phyloP scores from a whole-genome alignment of 2,113 vertebrate species.

The Antennarius striatus region DNA sequence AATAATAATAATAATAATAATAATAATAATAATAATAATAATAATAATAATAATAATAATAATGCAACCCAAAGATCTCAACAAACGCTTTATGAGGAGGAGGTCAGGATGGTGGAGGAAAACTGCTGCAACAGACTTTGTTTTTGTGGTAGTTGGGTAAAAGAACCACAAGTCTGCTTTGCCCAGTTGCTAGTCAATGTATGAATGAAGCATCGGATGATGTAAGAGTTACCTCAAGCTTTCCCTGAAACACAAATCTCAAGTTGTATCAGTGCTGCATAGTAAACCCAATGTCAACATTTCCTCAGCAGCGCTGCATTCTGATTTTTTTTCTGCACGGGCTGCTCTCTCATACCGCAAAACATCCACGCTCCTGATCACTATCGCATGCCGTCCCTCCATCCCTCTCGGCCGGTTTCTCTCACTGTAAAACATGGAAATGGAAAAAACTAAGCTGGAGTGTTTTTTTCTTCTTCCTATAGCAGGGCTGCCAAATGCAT shows the following conservation, averaged over 20 bases:
- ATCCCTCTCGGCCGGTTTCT: not conserved
- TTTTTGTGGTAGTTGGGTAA: not conserved
- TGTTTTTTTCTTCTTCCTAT: conserved; percentile 11
- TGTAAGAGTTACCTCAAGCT: too few species aligned
- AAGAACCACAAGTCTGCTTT: not conserved
- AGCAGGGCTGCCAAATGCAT: conserved; percentile 18
- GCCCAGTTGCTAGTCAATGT: too few species aligned
- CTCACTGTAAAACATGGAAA: conserved; percentile 2
- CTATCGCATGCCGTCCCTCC: not conserved
- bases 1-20: too few species aligned
- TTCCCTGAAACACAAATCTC: not conserved
- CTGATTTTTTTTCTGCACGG: not conserved
- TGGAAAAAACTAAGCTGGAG: conserved; percentile 13
- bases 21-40: too few species aligned
- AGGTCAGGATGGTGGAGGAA: not conserved
- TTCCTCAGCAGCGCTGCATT: not conserved
- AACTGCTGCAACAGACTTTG: not conserved
- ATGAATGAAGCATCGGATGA: too few species aligned
- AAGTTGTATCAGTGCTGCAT: not conserved
- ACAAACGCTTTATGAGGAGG: not conserved
- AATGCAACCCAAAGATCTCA: too few species aligned
- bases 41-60: too few species aligned
- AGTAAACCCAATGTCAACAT: not conserved
- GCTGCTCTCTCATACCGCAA: not conserved
- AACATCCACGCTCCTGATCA: too few species aligned